These are phyloP conservation scores for Bombycilla garrulus DNA, from an alignment of 2,113 vertebrate genomes.

Conservation along the genomic window DNA sequence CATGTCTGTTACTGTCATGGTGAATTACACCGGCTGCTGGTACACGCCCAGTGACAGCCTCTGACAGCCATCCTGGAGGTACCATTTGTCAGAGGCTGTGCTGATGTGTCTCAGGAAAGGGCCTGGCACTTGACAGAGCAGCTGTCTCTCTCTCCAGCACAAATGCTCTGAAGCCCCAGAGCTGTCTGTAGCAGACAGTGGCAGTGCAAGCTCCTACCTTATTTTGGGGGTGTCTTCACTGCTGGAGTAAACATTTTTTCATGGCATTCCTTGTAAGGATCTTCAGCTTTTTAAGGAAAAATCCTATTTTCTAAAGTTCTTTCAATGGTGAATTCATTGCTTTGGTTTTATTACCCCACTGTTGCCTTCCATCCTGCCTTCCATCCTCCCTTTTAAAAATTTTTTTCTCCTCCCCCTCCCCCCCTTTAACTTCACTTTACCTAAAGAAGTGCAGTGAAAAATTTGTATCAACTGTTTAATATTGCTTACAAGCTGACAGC, in stretches of 20 bases:
- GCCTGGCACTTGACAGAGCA: neutral
- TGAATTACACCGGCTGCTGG: neutral
- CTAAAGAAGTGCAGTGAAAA: neutral
- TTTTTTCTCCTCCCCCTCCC: accelerated
- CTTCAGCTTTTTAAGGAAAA: neutral
- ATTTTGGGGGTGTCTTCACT: neutral
- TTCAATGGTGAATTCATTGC: neutral
- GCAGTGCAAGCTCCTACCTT: neutral
- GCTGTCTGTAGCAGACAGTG: neutral
- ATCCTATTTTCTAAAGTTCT: neutral
- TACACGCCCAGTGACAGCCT: neutral
- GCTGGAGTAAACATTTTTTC: neutral
- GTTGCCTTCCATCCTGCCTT: neutral
- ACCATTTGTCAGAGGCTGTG: neutral
- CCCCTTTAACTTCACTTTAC: neutral
- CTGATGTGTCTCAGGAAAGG: neutral
- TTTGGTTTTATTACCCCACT: neutral
- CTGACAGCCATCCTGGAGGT: neutral
- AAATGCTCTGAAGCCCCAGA: neutral
- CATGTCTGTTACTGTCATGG: neutral
- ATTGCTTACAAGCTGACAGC: neutral
- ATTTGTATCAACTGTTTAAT: neutral
- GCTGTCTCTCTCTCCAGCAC: neutral
- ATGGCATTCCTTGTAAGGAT: neutral
- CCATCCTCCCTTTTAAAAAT: neutral